Evolutionary conservation across 2,888 invertebrate genomes (phyloP).

Genomic region (Eupithecia vulgata): DNA sequence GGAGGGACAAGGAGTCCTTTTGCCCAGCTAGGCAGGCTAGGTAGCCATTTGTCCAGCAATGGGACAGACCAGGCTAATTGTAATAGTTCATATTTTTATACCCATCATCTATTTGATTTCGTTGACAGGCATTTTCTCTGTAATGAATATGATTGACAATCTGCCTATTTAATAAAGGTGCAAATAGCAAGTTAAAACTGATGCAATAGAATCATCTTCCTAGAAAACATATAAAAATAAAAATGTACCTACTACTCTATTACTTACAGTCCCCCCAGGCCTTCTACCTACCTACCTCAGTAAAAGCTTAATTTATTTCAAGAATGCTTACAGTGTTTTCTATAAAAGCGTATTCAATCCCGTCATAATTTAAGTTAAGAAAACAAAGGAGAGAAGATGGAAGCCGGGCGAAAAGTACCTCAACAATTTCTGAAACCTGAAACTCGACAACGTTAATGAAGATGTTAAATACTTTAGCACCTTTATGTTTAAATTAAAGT

Average conservation of each 20-base stretch:
- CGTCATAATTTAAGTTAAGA: background rate
- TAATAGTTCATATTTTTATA: too few relatives aligned
- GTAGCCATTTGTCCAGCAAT: too few relatives aligned
- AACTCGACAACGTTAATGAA: background rate
- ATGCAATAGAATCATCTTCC: background rate
- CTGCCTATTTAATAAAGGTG: background rate
- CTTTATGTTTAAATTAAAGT: too few relatives aligned
- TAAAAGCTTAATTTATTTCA: too few relatives aligned
- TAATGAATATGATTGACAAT: too few relatives aligned
- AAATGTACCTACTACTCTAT: background rate
- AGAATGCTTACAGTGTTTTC: background rate
- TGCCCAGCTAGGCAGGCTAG: too few relatives aligned
- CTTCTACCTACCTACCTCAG: too few relatives aligned
- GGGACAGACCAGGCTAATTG: too few relatives aligned
- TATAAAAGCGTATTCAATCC: background rate
- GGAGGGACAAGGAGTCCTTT: too few relatives aligned
- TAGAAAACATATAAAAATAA: background rate
- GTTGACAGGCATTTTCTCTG: too few relatives aligned
- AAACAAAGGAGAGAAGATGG: background rate
- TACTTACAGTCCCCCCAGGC: too few relatives aligned
- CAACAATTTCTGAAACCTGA: background rate
- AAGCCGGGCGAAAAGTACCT: background rate
- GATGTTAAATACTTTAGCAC: background rate
- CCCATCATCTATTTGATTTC: too few relatives aligned
- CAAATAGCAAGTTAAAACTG: background rate